These are phyloP conservation scores for Turnix velox DNA, from an alignment of 2,113 vertebrate species.

Conservation along the genomic window DNA sequence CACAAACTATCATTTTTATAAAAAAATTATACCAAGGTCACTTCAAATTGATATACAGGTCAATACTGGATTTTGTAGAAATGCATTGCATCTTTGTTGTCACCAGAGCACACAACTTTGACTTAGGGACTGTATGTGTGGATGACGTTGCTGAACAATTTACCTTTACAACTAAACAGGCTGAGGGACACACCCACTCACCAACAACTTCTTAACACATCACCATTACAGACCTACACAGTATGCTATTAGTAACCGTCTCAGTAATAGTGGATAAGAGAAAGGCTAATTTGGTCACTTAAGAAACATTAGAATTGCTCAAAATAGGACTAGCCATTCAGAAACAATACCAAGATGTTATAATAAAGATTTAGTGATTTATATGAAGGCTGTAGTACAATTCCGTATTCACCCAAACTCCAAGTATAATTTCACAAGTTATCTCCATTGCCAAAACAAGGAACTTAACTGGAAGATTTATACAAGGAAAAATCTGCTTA, in stretches of 20 bases:
- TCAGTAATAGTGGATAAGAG: background rate
- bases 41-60: background rate
- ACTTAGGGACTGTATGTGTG: fast-evolving
- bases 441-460: background rate
- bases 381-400: background rate
- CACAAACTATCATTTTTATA: background rate
- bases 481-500: background rate
- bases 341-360: too few species aligned
- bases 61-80: too few species aligned
- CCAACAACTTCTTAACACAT: background rate
- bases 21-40: background rate
- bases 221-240: background rate
- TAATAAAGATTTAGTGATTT: background rate
- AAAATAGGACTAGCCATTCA: background rate
- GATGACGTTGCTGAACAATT: background rate
- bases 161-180: background rate
- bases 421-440: background rate
- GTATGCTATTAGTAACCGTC: background rate
- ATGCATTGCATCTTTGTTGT: background rate
- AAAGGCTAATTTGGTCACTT: background rate
- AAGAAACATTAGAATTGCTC: background rate
- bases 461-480: background rate
- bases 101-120: background rate
- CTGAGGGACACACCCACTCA: background rate
- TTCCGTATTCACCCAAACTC: background rate